Evolutionary conservation across 1,140 invertebrate species (phyloP), one percentile per base, ranked within the genome.

Genomic region (Pachyrhynchus sulphureomaculatus): DNA sequence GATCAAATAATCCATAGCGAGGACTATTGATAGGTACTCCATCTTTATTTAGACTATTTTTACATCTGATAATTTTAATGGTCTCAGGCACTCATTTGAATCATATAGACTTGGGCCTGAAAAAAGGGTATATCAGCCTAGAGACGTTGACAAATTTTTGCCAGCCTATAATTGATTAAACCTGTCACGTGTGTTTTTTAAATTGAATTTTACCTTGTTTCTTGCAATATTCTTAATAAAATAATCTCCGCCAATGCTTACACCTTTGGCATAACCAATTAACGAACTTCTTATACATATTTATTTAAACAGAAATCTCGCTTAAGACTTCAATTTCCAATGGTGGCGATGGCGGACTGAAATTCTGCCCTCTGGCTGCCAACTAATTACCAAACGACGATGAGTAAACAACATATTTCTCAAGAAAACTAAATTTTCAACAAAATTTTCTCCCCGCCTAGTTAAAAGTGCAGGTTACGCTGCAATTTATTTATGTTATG

Each of bases 281-380:
- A 58, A 26, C 33, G 37, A 60, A 47, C 57, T 60, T 60, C 57
- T 56, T 64, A 64, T 64, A 58, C 56, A 64, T 64, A 64, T 64
- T 64, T 64, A 64, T 64, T 41, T 59, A 64, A 49, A 32, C 13
- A 18, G 36, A 37, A 29, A 58, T 37, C 54, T 41, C 51, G 34
- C 37, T 54, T 32, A 61, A n/a, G n/a, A 65, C 57, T 61, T 55
- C 47, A 65, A 65, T 65, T 65, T 59, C 63, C 56, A 65, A 60
- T 54, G 52, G 52, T 54, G 36, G 37, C 42, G 62, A 49, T 51
- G 49, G 33, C 42, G 55, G 56, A 55, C 45, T 41, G 41, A 51
- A 29, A 37, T 54, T 60, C 33, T 44, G 33, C 49, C 56, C 62
- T 45, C 34, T 29, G 33, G 63, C 44, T 37, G 57, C 29, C 21